phyloP scores from a whole-genome alignment of 2,888 invertebrate species.

The Molanna angustata region DNA sequence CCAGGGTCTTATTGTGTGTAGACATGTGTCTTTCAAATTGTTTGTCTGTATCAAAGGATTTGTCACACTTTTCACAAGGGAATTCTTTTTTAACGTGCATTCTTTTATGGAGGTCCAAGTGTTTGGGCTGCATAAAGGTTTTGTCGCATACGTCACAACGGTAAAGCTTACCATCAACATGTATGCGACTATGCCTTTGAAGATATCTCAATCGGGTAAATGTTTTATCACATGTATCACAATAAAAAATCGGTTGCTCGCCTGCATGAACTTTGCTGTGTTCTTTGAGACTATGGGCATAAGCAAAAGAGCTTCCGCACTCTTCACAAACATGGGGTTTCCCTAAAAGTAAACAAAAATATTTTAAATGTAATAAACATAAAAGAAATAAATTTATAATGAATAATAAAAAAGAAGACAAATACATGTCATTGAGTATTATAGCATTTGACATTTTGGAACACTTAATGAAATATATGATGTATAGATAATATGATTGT shows the following conservation, averaged over 20 bases:
- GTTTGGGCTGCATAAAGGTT: not conserved
- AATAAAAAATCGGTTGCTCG: not conserved
- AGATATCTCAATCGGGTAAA: not conserved
- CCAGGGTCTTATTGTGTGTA: not conserved
- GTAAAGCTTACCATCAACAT: not conserved
- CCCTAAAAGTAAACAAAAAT: no score
- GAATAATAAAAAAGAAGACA: no score
- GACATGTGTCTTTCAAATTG: not conserved
- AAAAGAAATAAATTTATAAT: no score
- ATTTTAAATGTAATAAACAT: no score
- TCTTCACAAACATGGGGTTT: not conserved
- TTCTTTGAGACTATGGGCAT: not conserved
- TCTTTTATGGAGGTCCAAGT: not conserved
- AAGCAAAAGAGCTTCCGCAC: not conserved
- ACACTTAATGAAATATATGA: no score
- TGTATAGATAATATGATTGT: no score
- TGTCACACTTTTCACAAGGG: not conserved
- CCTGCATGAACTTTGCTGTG: not conserved
- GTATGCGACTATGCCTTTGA: not conserved
- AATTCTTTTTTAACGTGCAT: not conserved
- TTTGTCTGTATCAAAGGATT: not conserved
- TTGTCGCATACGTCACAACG: not conserved
- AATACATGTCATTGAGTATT: no score
- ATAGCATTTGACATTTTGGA: no score
- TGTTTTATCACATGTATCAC: not conserved